Conservation (phyloP, 2,797 vertebrate genomes). For the Sciurus carolinensis region DNA sequence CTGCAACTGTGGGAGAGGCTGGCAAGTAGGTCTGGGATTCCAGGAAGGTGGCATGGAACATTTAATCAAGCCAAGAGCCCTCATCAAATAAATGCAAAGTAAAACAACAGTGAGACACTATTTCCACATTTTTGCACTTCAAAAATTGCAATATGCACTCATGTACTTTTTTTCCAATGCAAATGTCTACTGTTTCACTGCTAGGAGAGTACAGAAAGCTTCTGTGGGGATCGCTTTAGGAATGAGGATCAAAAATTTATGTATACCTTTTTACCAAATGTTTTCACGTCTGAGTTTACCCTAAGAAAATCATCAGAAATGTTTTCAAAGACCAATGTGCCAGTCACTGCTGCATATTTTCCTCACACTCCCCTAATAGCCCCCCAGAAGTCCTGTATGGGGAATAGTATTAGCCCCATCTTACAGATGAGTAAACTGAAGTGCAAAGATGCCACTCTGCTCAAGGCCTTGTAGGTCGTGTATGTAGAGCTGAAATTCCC, state of each 20-base stretch:
- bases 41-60: neutral
- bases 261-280: neutral
- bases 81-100: conserved; percentile 49
- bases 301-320: conserved; percentile 28
- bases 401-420: neutral
- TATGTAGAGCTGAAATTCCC: neutral
- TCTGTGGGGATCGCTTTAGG: neutral
- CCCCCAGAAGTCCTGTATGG: neutral
- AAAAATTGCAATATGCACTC: neutral
- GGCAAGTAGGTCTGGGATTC: neutral
- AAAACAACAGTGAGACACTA: conserved; percentile 33
- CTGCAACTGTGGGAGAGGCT: neutral
- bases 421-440: neutral
- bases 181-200: neutral
- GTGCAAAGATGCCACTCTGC: neutral
- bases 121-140: neutral
- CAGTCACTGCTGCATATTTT: neutral
- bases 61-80: conserved; percentile 32
- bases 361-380: neutral
- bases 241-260: neutral
- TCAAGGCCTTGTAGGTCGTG: neutral
- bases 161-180: neutral
- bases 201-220: neutral
- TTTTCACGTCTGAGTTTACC: conserved; percentile 28
- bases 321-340: neutral